phyloP scores from a whole-genome alignment of 2,888 invertebrate species.

The Amblyjoppa fuscipennis region DNA sequence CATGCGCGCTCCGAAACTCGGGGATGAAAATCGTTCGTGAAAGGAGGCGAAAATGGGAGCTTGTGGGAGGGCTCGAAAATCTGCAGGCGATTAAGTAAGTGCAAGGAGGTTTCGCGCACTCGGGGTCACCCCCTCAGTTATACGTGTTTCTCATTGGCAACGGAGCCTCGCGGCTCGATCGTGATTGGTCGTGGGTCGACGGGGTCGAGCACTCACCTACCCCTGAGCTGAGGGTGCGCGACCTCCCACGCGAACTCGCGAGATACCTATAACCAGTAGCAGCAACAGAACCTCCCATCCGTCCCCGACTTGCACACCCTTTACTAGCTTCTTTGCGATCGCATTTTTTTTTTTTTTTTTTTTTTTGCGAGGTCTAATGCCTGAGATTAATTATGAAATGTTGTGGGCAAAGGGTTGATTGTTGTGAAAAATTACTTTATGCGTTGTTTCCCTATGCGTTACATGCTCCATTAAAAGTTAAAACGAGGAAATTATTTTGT shows the following conservation, averaged over 20 bases:
- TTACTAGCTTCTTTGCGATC: neutral
- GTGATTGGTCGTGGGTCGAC: constrained; percentile 83
- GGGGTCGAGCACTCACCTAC: constrained; percentile 81
- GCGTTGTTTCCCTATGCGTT: too few relatives aligned
- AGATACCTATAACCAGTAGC: constrained; percentile 71
- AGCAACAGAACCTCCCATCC: constrained; percentile 52
- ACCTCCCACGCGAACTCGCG: constrained; percentile 83
- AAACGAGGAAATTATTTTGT: too few relatives aligned
- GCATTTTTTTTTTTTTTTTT: neutral
- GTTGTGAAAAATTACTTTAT: too few relatives aligned
- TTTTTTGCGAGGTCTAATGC: neutral
- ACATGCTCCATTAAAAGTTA: neutral
- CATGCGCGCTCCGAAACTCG: neutral
- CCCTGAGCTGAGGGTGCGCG: constrained; percentile 77
- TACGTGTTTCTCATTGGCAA: constrained; percentile 80
- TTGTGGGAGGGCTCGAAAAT: constrained; percentile 45
- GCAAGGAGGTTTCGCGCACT: constrained; percentile 71
- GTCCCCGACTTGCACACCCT: constrained; percentile 10
- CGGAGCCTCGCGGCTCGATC: constrained; percentile 75
- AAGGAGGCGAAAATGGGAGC: neutral
- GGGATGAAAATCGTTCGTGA: neutral
- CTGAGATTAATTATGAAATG: neutral
- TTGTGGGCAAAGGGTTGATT: too few relatives aligned
- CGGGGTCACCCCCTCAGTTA: constrained; percentile 72
- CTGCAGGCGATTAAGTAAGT: constrained; percentile 46